Percentiles rank a stretch among this genome's conserved stretches.
Evolutionary conservation across 2,113 vertebrate species (phyloP).

Genomic region (Phrynocephalus versicolor): DNA sequence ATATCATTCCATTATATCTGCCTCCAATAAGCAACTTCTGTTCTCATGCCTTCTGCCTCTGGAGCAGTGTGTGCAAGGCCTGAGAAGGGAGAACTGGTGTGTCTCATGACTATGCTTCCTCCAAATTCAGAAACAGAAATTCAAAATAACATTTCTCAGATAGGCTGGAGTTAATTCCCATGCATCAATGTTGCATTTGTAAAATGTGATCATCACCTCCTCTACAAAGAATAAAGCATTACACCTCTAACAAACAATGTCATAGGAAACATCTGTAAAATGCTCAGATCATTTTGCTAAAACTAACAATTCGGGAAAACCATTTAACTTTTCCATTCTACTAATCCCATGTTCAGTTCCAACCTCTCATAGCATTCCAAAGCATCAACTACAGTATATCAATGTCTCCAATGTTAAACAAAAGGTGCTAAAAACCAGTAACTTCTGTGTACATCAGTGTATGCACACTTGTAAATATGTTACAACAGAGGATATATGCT

Average conservation of each 20-base stretch:
- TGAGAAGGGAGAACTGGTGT: not conserved
- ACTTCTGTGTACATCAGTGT: slow-evolving; percentile 7
- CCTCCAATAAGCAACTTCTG: not conserved
- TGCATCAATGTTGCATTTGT: not conserved
- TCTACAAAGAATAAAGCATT: not conserved
- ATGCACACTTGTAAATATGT: slow-evolving; percentile 42
- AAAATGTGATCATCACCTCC: not conserved
- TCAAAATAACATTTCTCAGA: not conserved
- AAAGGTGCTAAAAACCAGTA: slow-evolving; percentile 64
- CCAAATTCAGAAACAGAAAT: slow-evolving; percentile 4
- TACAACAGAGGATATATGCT: slow-evolving; percentile 63
- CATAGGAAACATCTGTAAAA: not conserved
- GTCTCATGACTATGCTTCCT: not conserved
- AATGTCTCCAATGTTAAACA: slow-evolving; percentile 26
- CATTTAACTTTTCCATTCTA: slow-evolving; percentile 25
- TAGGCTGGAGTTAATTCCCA: not conserved
- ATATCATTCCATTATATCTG: not conserved
- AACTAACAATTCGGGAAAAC: not conserved
- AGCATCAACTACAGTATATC: not conserved
- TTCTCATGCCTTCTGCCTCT: not conserved
- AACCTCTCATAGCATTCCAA: slow-evolving; percentile 14
- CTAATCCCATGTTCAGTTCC: slow-evolving; percentile 2
- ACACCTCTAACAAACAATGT: rapidly evolving
- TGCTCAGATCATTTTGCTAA: not conserved
- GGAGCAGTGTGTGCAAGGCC: not conserved